Evolutionary conservation across 1,140 invertebrate species (phyloP).

Genomic region (Littorina saxatilis): DNA sequence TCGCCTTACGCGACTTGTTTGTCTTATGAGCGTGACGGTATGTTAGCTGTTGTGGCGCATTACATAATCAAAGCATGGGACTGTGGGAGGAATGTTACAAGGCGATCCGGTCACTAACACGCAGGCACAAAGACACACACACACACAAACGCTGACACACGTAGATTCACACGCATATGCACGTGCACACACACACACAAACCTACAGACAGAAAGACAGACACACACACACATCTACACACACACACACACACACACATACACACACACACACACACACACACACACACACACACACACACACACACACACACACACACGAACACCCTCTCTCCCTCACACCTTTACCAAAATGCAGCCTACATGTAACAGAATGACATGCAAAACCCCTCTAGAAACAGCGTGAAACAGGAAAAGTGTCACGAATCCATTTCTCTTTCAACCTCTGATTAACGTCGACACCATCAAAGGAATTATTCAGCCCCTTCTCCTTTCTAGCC

Average conservation of each 20-base stretch:
- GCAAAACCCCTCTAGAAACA: no score
- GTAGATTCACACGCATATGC: background rate
- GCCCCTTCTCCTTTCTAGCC: no score
- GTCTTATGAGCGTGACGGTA: no score
- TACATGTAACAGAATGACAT: no score
- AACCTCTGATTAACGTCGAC: background rate
- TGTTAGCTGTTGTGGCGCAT: background rate
- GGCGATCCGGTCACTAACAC: background rate
- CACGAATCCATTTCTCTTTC: no score
- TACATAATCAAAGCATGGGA: background rate
- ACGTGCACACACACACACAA: no score
- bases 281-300: constrained; percentile 23
- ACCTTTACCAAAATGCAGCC: no score
- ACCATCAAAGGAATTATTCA: background rate
- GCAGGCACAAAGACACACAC: background rate
- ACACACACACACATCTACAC: background rate
- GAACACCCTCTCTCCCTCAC: background rate
- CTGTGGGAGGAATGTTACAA: background rate
- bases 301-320: constrained; percentile 23
- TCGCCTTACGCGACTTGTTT: no score
- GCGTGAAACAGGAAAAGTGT: background rate
- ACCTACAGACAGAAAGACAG: no score
- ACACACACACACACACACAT: constrained; percentile 25
- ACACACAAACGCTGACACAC: background rate
- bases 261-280: constrained; percentile 23